Conservation (phyloP, 2,888 invertebrate genomes). For the Sphaeridia pumilis region DNA sequence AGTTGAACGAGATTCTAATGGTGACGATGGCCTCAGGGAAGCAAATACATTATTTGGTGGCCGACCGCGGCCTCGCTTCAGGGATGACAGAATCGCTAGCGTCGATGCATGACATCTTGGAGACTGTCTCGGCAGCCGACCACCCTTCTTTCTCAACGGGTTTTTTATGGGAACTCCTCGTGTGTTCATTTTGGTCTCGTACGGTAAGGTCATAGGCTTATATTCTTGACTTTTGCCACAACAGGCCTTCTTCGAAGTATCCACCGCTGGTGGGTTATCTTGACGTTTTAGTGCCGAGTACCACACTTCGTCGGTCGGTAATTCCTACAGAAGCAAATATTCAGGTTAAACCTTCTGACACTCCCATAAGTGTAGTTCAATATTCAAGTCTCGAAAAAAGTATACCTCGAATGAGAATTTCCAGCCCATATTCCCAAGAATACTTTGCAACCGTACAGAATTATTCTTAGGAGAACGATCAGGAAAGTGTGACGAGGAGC, state of each 20-base stretch:
- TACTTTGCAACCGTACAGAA: slow-evolving; percentile 31
- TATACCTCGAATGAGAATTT: slow-evolving; percentile 35
- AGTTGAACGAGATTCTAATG: too few species aligned
- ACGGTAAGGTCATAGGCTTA: slow-evolving; percentile 24
- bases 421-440: slow-evolving; percentile 24
- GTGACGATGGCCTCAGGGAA: neutral
- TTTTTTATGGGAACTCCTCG: slow-evolving; percentile 22
- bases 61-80: slow-evolving; percentile 16
- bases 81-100: slow-evolving; percentile 55
- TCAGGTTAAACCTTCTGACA: neutral
- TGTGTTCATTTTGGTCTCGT: slow-evolving; percentile 26
- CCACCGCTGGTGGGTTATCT: slow-evolving; percentile 44
- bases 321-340: slow-evolving; percentile 29
- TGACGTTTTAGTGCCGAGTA: slow-evolving; percentile 64
- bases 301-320: slow-evolving; percentile 65
- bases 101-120: slow-evolving; percentile 82
- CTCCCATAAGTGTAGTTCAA: neutral
- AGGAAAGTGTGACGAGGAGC: neutral
- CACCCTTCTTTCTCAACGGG: slow-evolving; percentile 5
- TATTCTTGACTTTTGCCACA: neutral
- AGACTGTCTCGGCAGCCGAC: slow-evolving; percentile 57
- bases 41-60: neutral
- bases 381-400: neutral
- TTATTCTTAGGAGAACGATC: slow-evolving; percentile 8
- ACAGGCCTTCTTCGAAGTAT: slow-evolving; percentile 10